Percentiles rank a stretch among this genome's conserved stretches.
These are phyloP conservation scores for Adelphocoris suturalis DNA, from an alignment of 2,888 invertebrate species.

Conservation along the genomic window DNA sequence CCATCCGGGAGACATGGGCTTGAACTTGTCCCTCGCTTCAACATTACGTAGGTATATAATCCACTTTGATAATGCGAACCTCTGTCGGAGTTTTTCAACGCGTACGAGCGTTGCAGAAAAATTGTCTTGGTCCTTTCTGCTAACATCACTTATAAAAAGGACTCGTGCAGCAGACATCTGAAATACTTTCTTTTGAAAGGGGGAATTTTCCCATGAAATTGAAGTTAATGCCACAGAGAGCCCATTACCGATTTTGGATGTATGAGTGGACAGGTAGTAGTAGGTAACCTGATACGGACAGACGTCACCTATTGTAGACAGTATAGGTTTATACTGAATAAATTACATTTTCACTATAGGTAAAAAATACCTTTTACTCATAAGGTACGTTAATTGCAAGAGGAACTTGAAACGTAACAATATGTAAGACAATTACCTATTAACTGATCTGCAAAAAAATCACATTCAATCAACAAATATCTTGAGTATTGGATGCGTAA, in stretches of 20 bases:
- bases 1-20: conserved; percentile 41
- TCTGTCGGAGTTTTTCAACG: neutral
- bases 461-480: too few relatives aligned
- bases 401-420: too few relatives aligned
- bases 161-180: conserved; percentile 9
- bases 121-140: conserved; percentile 16
- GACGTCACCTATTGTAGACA: neutral
- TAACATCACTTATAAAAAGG: neutral
- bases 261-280: neutral
- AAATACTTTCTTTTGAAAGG: conserved; percentile 25
- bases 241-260: conserved; percentile 10
- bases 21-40: neutral
- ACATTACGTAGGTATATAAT: conserved; percentile 24
- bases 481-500: too few relatives aligned
- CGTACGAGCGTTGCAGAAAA: conserved; percentile 31
- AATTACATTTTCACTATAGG: too few relatives aligned
- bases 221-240: neutral
- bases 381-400: too few relatives aligned
- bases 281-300: neutral
- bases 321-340: too few relatives aligned
- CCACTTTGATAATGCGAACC: conserved; percentile 4
- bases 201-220: neutral
- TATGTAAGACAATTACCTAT: too few relatives aligned
- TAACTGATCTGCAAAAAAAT: too few relatives aligned
- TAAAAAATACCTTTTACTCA: too few relatives aligned